These are phyloP conservation scores for Aphelenchoides fujianensis DNA, from an alignment of 1,140 invertebrate genomes.

Conservation along the genomic window DNA sequence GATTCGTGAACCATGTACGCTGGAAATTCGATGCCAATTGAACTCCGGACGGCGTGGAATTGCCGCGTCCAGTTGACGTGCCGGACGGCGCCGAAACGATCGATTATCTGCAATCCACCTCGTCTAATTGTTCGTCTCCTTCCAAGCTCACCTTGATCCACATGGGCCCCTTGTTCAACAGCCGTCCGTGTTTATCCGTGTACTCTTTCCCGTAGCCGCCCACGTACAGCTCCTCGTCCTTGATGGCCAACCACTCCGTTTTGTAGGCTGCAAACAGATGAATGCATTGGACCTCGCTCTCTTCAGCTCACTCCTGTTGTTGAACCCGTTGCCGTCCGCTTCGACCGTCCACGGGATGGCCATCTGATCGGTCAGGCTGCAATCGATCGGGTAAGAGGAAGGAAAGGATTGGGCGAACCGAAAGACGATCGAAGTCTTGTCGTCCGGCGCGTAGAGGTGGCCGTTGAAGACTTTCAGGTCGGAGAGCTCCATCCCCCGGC, in stretches of 20 bases:
- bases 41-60: constrained; percentile 6
- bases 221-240: constrained; percentile 31
- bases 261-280: too few species aligned
- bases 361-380: constrained; percentile 1
- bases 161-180: constrained; percentile 26
- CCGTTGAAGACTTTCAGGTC: constrained; percentile 91
- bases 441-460: constrained; percentile 81
- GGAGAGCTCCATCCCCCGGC: constrained; percentile 92
- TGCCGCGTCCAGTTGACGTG: constrained; percentile 31
- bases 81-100: constrained; percentile 18
- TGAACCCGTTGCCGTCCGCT: constrained; percentile 20
- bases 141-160: constrained; percentile 25
- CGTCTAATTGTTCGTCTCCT: constrained; percentile 17
- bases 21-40: constrained; percentile 50
- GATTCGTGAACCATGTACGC: constrained; percentile 96
- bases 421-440: constrained; percentile 85
- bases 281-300: background rate
- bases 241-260: constrained; percentile 35
- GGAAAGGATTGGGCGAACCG: too few species aligned
- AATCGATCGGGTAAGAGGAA: background rate
- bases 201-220: constrained; percentile 39
- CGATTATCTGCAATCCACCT: constrained; percentile 26
- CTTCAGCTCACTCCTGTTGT: constrained; percentile 16
- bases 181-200: constrained; percentile 20
- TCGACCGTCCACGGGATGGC: constrained; percentile 20